Evolutionary conservation across 2,797 vertebrate genomes (phyloP), one percentile per base, ranked within the genome.

Genomic region (Galaxias olidus): DNA sequence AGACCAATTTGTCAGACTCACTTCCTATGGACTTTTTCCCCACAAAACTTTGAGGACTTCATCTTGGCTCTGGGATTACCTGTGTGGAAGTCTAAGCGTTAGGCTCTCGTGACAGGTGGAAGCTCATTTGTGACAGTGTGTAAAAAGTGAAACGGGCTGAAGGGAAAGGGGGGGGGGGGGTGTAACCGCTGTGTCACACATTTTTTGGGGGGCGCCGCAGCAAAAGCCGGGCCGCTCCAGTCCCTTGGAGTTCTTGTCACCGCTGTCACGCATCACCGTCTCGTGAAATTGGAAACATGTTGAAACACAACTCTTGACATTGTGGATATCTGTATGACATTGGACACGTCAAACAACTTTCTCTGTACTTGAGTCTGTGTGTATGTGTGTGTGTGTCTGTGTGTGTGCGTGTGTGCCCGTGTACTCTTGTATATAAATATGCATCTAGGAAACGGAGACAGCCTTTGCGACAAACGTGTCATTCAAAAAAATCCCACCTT

Each of bases 261-360:
- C 47, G 67, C 86, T 85, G 88, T 88, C 86, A 89, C 78, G 86
- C 88, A 85, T 90, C 87, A 86, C 74, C 82, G 86, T 90, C 87
- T 88, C 85, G 76, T 80, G 85, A 90, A 90, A 90, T 91, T 90
- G 87, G 86, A 91, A 88, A 89, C 84, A 83, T 74, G 75, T 77
- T 79, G 83, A 84, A 90, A 83, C 80, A 84, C 83, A 87, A 87
- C 87, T 90, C 84, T 88, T 87, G 86, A 91, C 87, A 88, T 87
- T 89, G 85, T 59, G 77, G 85, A 84, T 87, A 86, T 90, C 84
- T 81, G 79, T 84, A 55, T 84, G 87, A 88, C 87, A 89, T 86
- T 87, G 85, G 79, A 66, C 63, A 60, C 59, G 68, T 81, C 78
- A 78, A 86, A 84, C 75, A 67, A 30, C 30, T 30, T 30, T 30